A percentile compares a stretch with the other conserved stretches of the same genome.
These are phyloP conservation scores for Pipistrellus pipistrellus DNA, from an alignment of 2,797 vertebrate genomes.

Conservation along the genomic window DNA sequence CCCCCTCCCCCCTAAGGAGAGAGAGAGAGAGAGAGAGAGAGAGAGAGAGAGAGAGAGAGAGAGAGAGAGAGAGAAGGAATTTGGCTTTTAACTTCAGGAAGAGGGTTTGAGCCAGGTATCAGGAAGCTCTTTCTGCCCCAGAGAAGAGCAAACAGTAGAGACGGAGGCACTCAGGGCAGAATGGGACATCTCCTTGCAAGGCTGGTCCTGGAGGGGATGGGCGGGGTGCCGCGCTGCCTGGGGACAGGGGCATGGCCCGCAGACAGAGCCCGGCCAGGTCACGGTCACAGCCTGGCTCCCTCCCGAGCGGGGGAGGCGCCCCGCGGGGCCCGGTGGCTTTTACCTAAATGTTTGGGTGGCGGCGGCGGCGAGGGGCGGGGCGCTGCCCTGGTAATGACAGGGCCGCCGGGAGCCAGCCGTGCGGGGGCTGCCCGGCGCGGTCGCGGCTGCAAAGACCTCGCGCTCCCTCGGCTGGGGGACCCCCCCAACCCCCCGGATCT, in stretches of 20 bases:
- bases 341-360: slow-evolving; percentile 56
- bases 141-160: neutral
- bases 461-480: slow-evolving; percentile 50
- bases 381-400: slow-evolving; percentile 70
- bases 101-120: neutral
- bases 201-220: neutral
- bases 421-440: slow-evolving; percentile 61
- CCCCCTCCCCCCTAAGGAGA: neutral
- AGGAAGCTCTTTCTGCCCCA: neutral
- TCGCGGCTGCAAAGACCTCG: slow-evolving; percentile 62
- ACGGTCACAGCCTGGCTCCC: neutral
- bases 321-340: neutral
- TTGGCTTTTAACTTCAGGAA: slow-evolving; percentile 13
- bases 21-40: too few relatives aligned
- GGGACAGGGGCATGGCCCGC: neutral
- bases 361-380: slow-evolving; percentile 57
- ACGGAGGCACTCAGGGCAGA: neutral
- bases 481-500: slow-evolving; percentile 68
- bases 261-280: neutral
- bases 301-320: neutral
- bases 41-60: too few relatives aligned
- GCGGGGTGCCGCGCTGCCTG: neutral
- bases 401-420: slow-evolving; percentile 53
- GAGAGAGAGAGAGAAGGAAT: neutral
- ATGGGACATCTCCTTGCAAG: neutral